Base-by-base conservation (phyloP, 2,888 invertebrate species). In the Drosophila flavopinicola region DNA sequence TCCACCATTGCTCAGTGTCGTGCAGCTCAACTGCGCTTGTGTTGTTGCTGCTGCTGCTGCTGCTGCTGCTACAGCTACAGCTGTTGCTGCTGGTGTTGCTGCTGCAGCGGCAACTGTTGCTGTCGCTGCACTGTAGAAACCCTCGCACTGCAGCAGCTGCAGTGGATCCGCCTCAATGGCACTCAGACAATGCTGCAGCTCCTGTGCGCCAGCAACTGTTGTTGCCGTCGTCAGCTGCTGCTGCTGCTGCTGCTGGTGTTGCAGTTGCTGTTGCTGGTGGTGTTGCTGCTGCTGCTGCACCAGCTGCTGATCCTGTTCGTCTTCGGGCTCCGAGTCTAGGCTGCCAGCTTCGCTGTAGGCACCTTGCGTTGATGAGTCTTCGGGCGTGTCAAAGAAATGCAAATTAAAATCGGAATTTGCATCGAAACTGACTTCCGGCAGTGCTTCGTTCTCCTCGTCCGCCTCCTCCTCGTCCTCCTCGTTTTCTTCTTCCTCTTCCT, bases 341-440 rank as follows among this genome's bases (percentile, higher is more conserved):
- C 94, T 94, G 29, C 94, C 94, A 30, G 94, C 93, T 90, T 88
- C 84, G 42, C 94, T 94, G 90, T 94, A 94, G 44, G 93, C 94
- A 6, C 94, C 94, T 88, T 94, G 94, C 6, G 94, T 93, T 76
- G 93, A 94, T 84, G 93, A 93, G 86, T 94, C 94, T 85, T 94
- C 95, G 66, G 93, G 93, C 68, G 92, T 92, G 91, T 96, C 95
- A 92, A 95, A 96, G 92, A 96, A 96, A 91, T 95, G 94, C 88
- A 96, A 93, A 91, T 95, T 95, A 91, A 96, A 96, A 91, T 95
- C 95, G 74, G 94, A 93, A 89, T 94, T 94, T 79, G 95, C 94
- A 91, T 95, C 95, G 91, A 95, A 94, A 87, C 93, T 93, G 78
- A 95, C 94, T 90, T 89, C 90, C 32, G 91, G 90, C 60, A 91